These are phyloP conservation scores for Bombus terrestris DNA, from an alignment of 1,140 invertebrate species.

Conservation along the genomic window DNA sequence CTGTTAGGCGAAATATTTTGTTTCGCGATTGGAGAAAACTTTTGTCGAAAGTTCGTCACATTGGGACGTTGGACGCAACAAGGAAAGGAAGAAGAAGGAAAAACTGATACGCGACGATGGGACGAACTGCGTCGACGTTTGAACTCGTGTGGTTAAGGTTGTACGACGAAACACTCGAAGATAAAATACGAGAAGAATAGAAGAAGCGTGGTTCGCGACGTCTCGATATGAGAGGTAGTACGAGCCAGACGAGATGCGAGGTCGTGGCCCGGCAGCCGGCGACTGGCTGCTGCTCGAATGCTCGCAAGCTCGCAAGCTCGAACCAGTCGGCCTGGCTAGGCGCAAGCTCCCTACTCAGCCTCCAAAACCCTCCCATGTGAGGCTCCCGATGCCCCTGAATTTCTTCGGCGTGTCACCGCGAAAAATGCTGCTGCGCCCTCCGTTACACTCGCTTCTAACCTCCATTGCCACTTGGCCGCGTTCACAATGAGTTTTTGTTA, in stretches of 20 bases:
- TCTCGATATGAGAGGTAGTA: neutral
- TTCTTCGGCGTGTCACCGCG: constrained; percentile 59
- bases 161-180: neutral
- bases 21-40: neutral
- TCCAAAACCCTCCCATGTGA: constrained; percentile 51
- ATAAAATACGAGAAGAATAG: neutral
- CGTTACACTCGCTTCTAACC: neutral
- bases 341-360: constrained; percentile 72
- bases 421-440: constrained; percentile 47
- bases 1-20: neutral
- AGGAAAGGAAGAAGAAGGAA: neutral
- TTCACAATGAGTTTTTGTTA: constrained; percentile 23
- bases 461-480: neutral
- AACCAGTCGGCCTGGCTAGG: constrained; percentile 68
- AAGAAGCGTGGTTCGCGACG: constrained; percentile 44
- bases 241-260: constrained; percentile 58
- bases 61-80: neutral
- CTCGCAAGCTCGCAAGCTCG: constrained; percentile 71
- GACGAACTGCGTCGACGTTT: neutral
- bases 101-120: neutral
- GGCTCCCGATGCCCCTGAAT: constrained; percentile 55
- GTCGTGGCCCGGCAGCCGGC: constrained; percentile 75
- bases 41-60: neutral
- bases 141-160: neutral
- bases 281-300: constrained; percentile 75